Base-by-base conservation (phyloP, 2,888 invertebrate genomes). In the Tridacna gigas region DNA sequence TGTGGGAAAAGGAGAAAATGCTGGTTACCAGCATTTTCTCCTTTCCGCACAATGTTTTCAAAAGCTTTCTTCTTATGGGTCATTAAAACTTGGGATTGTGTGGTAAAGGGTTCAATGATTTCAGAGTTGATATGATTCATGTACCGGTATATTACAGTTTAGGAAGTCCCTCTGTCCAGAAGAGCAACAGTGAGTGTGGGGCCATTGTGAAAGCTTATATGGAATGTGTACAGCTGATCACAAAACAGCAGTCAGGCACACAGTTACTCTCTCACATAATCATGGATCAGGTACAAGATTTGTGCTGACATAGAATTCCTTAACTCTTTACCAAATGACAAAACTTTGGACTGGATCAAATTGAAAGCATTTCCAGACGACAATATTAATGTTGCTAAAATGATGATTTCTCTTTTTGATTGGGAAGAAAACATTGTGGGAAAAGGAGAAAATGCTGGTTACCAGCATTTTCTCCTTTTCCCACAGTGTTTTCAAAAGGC, bases 171-270 rank as follows among this genome's bases (percentile, higher is more conserved):
- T 95, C 95, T 74, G 96, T 96, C 15, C 93, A 96, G 74, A 95
- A 95, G 56, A 97, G 97, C 67, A 96, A 96, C 86, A 96, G 96
- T 65, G 97, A 98, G 94, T 96, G 96, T 25, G 95, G 96, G 69
- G 96, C 96, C 0, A 96, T 97, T 91, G 96, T 96, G 28, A 96
- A 95, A 67, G 96, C 97, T 1, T 96, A 97, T 89, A 96, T 97
- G 26, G 98, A 98, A 93, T 98, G 98, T 93, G 93, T 97, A 26
- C 96, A 96, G 74, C 97, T 96, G 91, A 94, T 96, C 77, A 94
- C 96, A 20, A 90, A 88, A 69, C 82, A 80, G 26, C 83, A 83
- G 15, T 37, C 79, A 18, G 75, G 73, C 18, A 65, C 84, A n/a
- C 63, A 81, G 9, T 47, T 83, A 13, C 60, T 79, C 2, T 74